Conservation (phyloP, 37 sponge, comb jelly and placozoan genomes). For the Spongilla lacustris region DNA sequence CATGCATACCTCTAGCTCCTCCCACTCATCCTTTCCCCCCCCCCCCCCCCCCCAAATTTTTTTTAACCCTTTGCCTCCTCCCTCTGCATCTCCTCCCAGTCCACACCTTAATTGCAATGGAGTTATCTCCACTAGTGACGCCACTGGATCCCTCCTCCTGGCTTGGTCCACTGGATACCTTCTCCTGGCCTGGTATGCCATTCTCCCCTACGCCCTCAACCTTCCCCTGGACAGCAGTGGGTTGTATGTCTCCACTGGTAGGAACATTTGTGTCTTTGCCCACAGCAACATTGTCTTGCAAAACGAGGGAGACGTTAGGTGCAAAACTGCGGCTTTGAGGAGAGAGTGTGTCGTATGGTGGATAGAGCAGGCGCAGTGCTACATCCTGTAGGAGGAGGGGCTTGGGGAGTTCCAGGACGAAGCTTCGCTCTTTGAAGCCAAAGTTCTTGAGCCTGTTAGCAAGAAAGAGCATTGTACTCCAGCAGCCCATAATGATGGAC, state of each 20-base stretch:
- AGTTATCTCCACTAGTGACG: background rate
- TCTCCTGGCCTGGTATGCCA: constrained; percentile 2
- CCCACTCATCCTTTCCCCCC: background rate
- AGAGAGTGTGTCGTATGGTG: constrained; percentile 59
- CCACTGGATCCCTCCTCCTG: background rate
- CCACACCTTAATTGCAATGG: background rate
- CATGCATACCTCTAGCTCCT: background rate
- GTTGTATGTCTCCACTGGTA: background rate
- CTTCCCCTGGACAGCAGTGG: background rate
- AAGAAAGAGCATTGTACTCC: background rate
- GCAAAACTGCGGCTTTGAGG: constrained; percentile 20
- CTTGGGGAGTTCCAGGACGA: constrained; percentile 83
- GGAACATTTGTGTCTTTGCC: too few relatives aligned
- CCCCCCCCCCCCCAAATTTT: constrained; percentile 2
- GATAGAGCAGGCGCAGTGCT: constrained; percentile 48
- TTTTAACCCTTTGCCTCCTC: too few relatives aligned
- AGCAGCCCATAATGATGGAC: background rate
- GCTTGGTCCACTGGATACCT: background rate
- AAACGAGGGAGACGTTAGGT: background rate
- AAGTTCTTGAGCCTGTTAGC: constrained; percentile 67
- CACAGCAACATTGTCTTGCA: background rate
- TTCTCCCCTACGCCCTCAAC: background rate
- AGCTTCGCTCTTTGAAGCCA: constrained; percentile 33
- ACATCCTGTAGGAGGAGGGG: constrained; percentile 76
- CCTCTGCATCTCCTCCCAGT: too few relatives aligned